These are phyloP conservation scores for Muscidifurax raptorellus DNA, from an alignment of 1,140 invertebrate species.

Conservation along the genomic window DNA sequence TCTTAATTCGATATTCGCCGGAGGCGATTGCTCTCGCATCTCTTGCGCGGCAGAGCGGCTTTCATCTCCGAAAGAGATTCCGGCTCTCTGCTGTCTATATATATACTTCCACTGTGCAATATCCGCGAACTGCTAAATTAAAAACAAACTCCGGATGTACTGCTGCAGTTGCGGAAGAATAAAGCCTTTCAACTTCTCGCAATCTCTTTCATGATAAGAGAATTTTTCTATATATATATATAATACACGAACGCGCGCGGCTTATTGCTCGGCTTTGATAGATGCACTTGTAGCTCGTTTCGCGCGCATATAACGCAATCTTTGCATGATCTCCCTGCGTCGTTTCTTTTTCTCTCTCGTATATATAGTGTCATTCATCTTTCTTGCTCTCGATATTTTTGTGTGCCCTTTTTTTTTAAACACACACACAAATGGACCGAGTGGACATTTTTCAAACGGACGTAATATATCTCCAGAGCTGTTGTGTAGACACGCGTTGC, in stretches of 20 bases:
- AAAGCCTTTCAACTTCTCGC: not conserved
- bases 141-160: not conserved
- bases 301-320: not conserved
- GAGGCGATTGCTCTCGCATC: not conserved
- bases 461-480: slow-evolving; percentile 35
- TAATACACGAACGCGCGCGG: too few species aligned
- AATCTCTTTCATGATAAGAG: not conserved
- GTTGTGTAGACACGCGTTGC: not conserved
- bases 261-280: not conserved
- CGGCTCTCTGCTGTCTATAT: too few species aligned
- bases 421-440: not conserved
- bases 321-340: slow-evolving; percentile 12
- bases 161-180: not conserved
- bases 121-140: not conserved
- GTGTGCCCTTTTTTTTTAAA: slow-evolving; percentile 13
- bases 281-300: not conserved
- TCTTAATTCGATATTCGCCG: not conserved
- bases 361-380: not conserved
- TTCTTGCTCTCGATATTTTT: not conserved
- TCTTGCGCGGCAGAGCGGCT: not conserved
- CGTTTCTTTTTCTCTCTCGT: not conserved
- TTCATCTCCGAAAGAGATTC: not conserved
- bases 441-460: slow-evolving; percentile 37
- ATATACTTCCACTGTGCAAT: not conserved
- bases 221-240: too few species aligned